These are phyloP conservation scores for Salarias fasciatus DNA, from an alignment of 2,797 vertebrate genomes.

Conservation along the genomic window DNA sequence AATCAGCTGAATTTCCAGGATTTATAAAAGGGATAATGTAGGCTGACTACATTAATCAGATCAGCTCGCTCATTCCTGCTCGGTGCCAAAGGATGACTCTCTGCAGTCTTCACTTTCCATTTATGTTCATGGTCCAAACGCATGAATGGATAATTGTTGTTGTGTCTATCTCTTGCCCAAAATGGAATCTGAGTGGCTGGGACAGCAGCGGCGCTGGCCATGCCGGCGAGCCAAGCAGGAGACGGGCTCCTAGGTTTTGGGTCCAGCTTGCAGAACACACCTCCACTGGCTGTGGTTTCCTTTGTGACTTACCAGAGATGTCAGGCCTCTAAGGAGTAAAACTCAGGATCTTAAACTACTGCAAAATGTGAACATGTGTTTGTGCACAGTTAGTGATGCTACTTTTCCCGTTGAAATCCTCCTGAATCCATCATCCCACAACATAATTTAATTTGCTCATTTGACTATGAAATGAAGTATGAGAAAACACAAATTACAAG, in stretches of 20 bases:
- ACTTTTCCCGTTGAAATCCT: too few relatives aligned
- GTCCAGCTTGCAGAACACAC: slow-evolving; percentile 35
- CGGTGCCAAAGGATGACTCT: slow-evolving; percentile 22
- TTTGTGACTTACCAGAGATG: too few relatives aligned
- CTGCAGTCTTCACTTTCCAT: slow-evolving; percentile 31
- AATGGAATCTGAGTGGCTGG: slow-evolving; percentile 53
- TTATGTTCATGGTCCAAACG: slow-evolving; percentile 30
- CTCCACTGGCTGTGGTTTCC: slow-evolving; percentile 1
- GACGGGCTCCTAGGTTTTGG: slow-evolving; percentile 17
- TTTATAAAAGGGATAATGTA: slow-evolving; percentile 16
- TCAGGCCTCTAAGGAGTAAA: too few relatives aligned
- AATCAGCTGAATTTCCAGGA: slow-evolving; percentile 24
- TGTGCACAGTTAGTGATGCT: too few relatives aligned
- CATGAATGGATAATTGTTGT: slow-evolving; percentile 61
- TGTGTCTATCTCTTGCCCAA: slow-evolving; percentile 49
- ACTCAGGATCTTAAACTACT: too few relatives aligned
- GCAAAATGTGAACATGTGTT: too few relatives aligned
- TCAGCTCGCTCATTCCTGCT: slow-evolving; percentile 15
- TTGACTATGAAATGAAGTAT: too few relatives aligned
- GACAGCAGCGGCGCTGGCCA: slow-evolving; percentile 36
- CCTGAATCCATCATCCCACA: too few relatives aligned
- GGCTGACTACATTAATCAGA: slow-evolving; percentile 34
- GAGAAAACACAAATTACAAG: too few relatives aligned
- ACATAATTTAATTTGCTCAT: too few relatives aligned
- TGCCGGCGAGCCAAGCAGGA: slow-evolving; percentile 38